phyloP scores from a whole-genome alignment of 2,113 vertebrate species.

The Crotalus horridus region DNA sequence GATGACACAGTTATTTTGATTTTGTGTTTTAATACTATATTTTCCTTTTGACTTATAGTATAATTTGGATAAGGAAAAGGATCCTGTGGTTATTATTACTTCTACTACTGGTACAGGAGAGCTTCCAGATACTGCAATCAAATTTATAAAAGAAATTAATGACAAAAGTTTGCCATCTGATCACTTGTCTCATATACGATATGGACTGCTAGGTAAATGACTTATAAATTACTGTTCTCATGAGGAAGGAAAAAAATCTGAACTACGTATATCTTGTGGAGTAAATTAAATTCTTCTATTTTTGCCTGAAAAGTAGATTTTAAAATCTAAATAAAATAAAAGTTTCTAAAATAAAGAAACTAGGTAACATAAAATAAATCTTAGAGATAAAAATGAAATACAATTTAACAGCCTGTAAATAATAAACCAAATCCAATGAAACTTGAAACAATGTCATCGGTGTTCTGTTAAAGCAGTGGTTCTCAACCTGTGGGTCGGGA shows the following conservation, averaged over 20 bases:
- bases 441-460: not conserved
- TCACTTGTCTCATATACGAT: slow-evolving; percentile 80
- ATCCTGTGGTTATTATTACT: slow-evolving; percentile 86
- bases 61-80: slow-evolving; percentile 80
- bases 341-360: not conserved
- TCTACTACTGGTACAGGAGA: slow-evolving; percentile 96
- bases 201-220: slow-evolving; percentile 85
- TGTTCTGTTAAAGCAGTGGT: not conserved
- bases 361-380: not conserved
- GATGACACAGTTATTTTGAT: not conserved
- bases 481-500: too few relatives aligned
- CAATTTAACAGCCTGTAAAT: not conserved
- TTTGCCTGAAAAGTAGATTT: not conserved
- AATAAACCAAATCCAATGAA: not conserved
- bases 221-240: not conserved
- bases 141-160: slow-evolving; percentile 83
- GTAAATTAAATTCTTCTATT: not conserved
- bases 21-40: not conserved
- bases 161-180: slow-evolving; percentile 72
- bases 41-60: slow-evolving; percentile 72
- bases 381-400: not conserved
- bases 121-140: slow-evolving; percentile 83
- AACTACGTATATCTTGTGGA: not conserved
- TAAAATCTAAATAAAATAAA: not conserved
- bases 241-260: not conserved